phyloP scores from a whole-genome alignment of 1,140 invertebrate genomes.

The Drosophila serrata region DNA sequence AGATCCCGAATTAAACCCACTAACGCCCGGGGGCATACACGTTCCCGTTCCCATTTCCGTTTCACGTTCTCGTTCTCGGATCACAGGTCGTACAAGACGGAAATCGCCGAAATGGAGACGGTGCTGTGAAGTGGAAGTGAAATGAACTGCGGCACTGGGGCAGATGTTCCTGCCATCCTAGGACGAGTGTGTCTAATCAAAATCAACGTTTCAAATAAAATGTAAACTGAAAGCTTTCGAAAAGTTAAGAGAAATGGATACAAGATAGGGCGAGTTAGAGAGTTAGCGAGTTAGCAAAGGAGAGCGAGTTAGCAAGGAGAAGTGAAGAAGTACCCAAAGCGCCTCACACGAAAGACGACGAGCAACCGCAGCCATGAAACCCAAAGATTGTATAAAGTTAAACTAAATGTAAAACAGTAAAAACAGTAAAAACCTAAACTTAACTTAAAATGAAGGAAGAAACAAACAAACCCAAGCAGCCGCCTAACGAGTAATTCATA shows the following conservation, averaged over 20 bases:
- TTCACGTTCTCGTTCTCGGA: slow-evolving; percentile 14
- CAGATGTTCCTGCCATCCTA: slow-evolving; percentile 23
- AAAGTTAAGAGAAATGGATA: slow-evolving; percentile 54
- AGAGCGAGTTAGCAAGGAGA: not conserved
- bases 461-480: slow-evolving; percentile 19
- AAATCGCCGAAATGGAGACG: slow-evolving; percentile 95
- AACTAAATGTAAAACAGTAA: slow-evolving; percentile 43
- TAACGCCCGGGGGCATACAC: slow-evolving; percentile 20
- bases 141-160: slow-evolving; percentile 15
- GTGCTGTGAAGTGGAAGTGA: slow-evolving; percentile 90
- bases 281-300: not conserved
- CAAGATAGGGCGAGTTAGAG: slow-evolving; percentile 2
- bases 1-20: slow-evolving; percentile 8
- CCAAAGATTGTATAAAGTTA: slow-evolving; percentile 62
- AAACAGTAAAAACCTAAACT: slow-evolving; percentile 13
- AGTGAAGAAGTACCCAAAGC: slow-evolving; percentile 49
- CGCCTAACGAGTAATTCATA: slow-evolving; percentile 45
- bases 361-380: slow-evolving; percentile 21
- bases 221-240: slow-evolving; percentile 79
- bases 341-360: slow-evolving; percentile 56
- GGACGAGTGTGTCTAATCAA: slow-evolving; percentile 72
- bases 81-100: slow-evolving; percentile 88
- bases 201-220: slow-evolving; percentile 77
- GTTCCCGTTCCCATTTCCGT: not conserved
- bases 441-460: slow-evolving; percentile 4